Evolutionary conservation across 2,888 invertebrate species (phyloP).

Genomic region (Rotaria macrura): DNA sequence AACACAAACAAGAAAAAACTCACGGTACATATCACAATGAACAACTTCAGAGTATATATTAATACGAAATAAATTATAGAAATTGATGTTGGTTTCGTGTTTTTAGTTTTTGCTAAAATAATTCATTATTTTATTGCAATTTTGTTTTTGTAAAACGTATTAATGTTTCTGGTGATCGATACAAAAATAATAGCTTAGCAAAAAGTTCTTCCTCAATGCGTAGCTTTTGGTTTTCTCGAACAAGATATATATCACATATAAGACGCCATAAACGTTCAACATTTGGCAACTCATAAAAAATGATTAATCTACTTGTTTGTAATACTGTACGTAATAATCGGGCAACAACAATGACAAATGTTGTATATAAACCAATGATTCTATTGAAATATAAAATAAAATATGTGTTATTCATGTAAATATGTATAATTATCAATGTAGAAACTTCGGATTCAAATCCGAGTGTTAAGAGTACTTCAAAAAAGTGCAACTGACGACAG

Average conservation of each 20-base stretch:
- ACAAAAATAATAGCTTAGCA: slow-evolving; percentile 66
- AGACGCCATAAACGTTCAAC: slow-evolving; percentile 55
- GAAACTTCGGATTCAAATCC: too few species aligned
- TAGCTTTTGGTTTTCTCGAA: slow-evolving; percentile 82
- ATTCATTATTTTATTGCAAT: not conserved
- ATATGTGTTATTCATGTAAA: too few species aligned
- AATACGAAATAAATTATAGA: too few species aligned
- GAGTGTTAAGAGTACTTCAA: too few species aligned
- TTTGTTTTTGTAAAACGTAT: slow-evolving; percentile 26
- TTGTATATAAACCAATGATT: slow-evolving; percentile 87
- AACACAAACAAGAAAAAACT: too few species aligned
- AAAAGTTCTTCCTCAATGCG: slow-evolving; percentile 59
- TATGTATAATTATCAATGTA: too few species aligned
- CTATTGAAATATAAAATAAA: slow-evolving; percentile 53
- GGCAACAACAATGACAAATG: slow-evolving; percentile 81
- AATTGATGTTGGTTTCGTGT: too few species aligned
- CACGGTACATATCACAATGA: too few species aligned
- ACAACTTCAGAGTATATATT: too few species aligned
- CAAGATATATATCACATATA: slow-evolving; percentile 58
- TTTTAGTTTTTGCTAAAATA: too few species aligned
- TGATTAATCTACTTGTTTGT: slow-evolving; percentile 70
- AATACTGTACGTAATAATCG: slow-evolving; percentile 75
- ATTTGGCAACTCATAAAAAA: slow-evolving; percentile 57
- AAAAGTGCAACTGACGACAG: too few species aligned
- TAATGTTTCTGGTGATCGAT: slow-evolving; percentile 55